Conservation (phyloP, 2,888 invertebrate species). For the Sinodicranocentrus sp. region DNA sequence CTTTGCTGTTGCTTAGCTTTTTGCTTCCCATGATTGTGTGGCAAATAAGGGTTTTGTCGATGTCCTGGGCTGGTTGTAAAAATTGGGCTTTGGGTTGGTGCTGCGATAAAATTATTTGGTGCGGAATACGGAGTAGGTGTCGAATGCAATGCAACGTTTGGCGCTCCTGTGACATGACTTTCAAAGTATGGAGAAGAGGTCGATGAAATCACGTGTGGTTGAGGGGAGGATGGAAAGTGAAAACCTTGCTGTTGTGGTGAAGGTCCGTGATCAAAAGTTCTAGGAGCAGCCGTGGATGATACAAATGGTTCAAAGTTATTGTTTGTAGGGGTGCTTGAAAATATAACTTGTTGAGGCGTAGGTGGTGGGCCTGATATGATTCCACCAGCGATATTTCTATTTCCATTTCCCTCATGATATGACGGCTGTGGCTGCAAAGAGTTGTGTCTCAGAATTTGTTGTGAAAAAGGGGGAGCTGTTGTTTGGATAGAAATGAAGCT, state of each 20-base stretch:
- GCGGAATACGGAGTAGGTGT: constrained; percentile 55
- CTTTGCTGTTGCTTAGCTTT: constrained; percentile 45
- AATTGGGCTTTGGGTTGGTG: constrained; percentile 66
- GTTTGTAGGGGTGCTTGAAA: constrained; percentile 52
- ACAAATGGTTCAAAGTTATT: constrained; percentile 36
- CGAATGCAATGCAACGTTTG: constrained; percentile 1
- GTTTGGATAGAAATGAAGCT: constrained; percentile 71
- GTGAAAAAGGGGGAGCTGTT: constrained; percentile 70
- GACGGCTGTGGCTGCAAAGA: constrained; percentile 45
- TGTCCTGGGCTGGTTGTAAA: constrained; percentile 70
- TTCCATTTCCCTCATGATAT: constrained; percentile 14
- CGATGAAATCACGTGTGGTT: constrained; percentile 29
- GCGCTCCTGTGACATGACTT: constrained; percentile 10
- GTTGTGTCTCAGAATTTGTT: constrained; percentile 66
- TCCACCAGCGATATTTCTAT: constrained; percentile 7
- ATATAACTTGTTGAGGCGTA: constrained; percentile 61
- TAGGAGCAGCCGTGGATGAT: constrained; percentile 54
- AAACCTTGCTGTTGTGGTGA: constrained; percentile 24
- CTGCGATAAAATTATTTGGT: constrained; percentile 62
- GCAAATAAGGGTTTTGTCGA: constrained; percentile 67
- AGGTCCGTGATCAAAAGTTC: constrained; percentile 45
- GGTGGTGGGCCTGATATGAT: constrained; percentile 54
- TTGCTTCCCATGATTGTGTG: constrained; percentile 68
- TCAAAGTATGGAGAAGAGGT: constrained; percentile 35
- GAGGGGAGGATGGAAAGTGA: constrained; percentile 12